Base-by-base conservation (phyloP, 2,888 invertebrate species). In the Automeris io region DNA sequence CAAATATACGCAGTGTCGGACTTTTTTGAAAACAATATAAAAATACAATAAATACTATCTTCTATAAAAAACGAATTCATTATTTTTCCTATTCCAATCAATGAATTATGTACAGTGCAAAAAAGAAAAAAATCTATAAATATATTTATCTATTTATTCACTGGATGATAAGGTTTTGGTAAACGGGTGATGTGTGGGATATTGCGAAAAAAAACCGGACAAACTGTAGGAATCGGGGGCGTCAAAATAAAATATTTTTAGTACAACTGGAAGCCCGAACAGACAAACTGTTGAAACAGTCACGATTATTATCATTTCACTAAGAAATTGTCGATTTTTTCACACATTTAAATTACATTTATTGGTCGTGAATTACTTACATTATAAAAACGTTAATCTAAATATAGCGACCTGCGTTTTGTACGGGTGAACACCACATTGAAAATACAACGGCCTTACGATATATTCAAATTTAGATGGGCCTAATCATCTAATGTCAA, bases 191-290 rank as follows among this genome's bases (percentile, higher is more conserved):
- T 2, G 11, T 12, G 34, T 19, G 12, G 11, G 3, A 5, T 2
- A 2, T 12, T 5, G 18, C 12, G 5, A 18, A 9, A 21, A 33
- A 33, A 9, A 21, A 33, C n/a, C 12, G 13, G 6, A 26, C 12
- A 26, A 12, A 2, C 13, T 26, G 26, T 13, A 26, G 12, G 29
- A 29, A 4, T 29, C 29, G 13, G 70, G 63, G 76, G 65, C 71
- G 54, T 72, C 64, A 70, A 79, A 78, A 57, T 53, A 70, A 74
- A 58, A 57, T 46, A 55, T 51, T 67, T 73, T 70, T 76, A 78
- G 70, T 70, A 62, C 80, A n/a, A 82, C 72, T 86, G 85, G 85
- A 86, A 86, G 85, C 85, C 85, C 85, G 54, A 71, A 81, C 82
- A 82, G 81, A 83, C 78, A 79, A 71, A 70, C 80, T 74, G 76